A percentile compares a stretch with the other conserved stretches of the same genome.
Evolutionary conservation across 2,888 invertebrate species (phyloP).

Genomic region (Drosophila mulleri): DNA sequence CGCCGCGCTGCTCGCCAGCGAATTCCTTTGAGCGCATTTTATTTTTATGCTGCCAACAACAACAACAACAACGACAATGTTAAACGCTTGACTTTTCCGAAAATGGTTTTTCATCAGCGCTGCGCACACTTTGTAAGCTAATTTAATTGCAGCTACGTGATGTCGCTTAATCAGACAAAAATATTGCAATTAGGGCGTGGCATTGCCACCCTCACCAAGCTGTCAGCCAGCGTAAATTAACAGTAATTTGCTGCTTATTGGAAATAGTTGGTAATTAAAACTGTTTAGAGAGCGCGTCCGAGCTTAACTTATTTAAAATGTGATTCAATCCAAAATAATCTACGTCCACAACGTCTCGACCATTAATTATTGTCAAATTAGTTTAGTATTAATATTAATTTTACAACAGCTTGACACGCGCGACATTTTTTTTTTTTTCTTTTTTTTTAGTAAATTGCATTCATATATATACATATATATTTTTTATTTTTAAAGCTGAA

Average conservation of each 20-base stretch:
- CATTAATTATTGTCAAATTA: constrained; percentile 20
- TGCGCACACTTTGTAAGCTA: constrained; percentile 66
- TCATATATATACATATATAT: not conserved
- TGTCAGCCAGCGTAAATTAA: constrained; percentile 28
- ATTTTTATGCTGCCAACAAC: constrained; percentile 52
- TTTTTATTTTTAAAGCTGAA: not conserved
- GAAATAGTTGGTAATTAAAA: constrained; percentile 50
- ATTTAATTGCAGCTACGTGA: constrained; percentile 77
- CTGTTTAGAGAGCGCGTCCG: constrained; percentile 22
- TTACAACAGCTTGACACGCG: not conserved
- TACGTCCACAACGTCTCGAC: not conserved
- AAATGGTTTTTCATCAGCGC: constrained; percentile 67
- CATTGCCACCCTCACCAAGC: not conserved
- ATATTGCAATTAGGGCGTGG: constrained; percentile 63
- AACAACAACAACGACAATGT: constrained; percentile 44
- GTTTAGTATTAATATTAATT: not conserved
- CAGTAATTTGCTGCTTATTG: constrained; percentile 59
- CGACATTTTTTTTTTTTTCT: not conserved
- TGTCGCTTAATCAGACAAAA: constrained; percentile 63
- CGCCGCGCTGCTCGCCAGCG: constrained; percentile 42
- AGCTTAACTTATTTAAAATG: constrained; percentile 33
- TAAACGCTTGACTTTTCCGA: constrained; percentile 62
- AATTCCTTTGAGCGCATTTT: constrained; percentile 75
- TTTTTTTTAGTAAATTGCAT: not conserved
- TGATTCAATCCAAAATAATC: constrained; percentile 14